Evolutionary conservation across 2,113 vertebrate genomes (phyloP), one percentile per base, ranked within the genome.

Genomic region (Hypocryptadius cinnamomeus): DNA sequence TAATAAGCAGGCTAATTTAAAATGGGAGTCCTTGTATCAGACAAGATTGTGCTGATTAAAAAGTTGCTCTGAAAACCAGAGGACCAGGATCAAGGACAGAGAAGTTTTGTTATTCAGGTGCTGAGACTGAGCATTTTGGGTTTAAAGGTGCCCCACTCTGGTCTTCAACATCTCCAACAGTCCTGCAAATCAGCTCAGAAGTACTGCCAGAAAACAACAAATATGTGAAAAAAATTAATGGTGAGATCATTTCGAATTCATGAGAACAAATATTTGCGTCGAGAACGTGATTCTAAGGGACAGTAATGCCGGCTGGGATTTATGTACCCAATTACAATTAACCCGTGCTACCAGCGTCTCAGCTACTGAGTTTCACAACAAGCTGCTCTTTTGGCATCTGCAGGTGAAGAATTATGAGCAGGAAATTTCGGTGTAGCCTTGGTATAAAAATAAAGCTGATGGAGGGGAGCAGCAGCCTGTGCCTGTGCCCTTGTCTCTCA

Each of bases 401-500:
- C 54, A 70, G 84, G 70, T 78, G 51, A 69, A 20, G 77, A 85
- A 45, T 82, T 61, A 10, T 9, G n/a, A 72, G 84, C 61, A 93
- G 92, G 80, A 79, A 79, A 61, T 22, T 57, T 72, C 35, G 3
- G 73, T 1, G 27, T 48, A 24, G 76, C 79, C 90, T 92, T 71
- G 77, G 61, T 87, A 9, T 48, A 61, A 89, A 94, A 79, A 85
- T 89, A 65, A 93, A 90, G 50, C 15, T 2, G 87, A 22, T 42
- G 20, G 89, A 6, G 8, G 40, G 73, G 69, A 85, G 91, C 54
- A 57, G 94, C 83, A 83, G 80, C 65, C 82, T 10, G 66, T n/a
- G 84, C 59, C 30, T 3, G 47, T 91, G 96, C 95, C 92, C 94
- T 91, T 82, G 80, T 45, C 89, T 69, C 83, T 71, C 74, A 19